Evolutionary conservation across 2,797 vertebrate genomes (phyloP), one percentile per base, ranked within the genome.

Genomic region (Esox lucius): DNA sequence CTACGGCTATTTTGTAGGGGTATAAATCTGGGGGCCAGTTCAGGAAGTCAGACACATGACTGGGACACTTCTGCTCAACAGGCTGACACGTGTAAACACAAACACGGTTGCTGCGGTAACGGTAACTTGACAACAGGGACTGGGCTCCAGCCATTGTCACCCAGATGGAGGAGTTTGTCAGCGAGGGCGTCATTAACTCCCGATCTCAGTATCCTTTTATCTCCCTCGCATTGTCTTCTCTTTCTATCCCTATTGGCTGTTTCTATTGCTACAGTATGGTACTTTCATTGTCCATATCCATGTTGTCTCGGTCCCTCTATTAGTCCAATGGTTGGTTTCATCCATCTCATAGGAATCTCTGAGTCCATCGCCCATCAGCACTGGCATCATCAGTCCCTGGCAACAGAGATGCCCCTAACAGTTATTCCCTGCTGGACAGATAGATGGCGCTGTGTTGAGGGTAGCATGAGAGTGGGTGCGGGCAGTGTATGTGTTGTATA

Each of bases 161-260:
- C 66, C 66, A 42, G 5, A 49, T 75, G 78, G 84, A 86, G 89
- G 89, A 93, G 89, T 84, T 84, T 86, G 82, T 93, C 90, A 80
- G 90, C 90, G 68, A 49, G 33, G 48, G 88, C 87, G 22, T 93
- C 89, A 91, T 92, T 88, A 83, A 88, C 88, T 92, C 89, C 88
- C 74, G 61, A 5, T 73, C 71, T 73, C 61, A 33, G 64, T 67
- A 26, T 39, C 61, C 46, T 33, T 1, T 67, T 22, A 70, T 49
- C 46, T 35, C 61, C 28, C 12, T 17, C 5, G 15, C 16, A 3
- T 33, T 66, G 16, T 19, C 64, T 33, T 66, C 64, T 71, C 46
- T 39, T 64, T 70, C n/a, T 33, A 24, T 24, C n/a, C 22, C 56
- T 59, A 9, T 61, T 24, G 56, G 22, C 56, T 24, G 9, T 22